Conservation (phyloP, 92 coral and sea anemone species). For the Hydrozoanthus gracilis region DNA sequence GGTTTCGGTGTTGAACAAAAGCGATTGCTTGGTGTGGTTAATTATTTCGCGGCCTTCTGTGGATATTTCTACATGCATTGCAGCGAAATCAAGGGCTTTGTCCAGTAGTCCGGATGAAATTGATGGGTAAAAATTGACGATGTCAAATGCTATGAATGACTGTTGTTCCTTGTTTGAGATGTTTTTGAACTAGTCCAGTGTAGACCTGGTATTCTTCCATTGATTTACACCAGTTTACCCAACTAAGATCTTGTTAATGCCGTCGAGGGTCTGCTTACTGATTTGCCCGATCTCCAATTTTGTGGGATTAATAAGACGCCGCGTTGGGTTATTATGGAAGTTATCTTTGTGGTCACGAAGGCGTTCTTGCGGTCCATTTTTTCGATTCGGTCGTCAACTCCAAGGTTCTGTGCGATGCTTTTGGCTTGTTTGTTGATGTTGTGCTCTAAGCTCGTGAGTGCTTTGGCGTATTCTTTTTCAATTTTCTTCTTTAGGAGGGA, state of each 20-base stretch:
- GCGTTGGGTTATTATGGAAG: background rate
- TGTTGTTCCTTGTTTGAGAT: background rate
- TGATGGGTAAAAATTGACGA: slow-evolving; percentile 7
- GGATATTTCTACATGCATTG: background rate
- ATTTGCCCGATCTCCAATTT: background rate
- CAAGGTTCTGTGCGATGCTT: slow-evolving; percentile 3
- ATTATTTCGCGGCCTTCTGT: background rate
- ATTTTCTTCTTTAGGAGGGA: slow-evolving; percentile 4
- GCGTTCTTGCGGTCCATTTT: slow-evolving; percentile 4
- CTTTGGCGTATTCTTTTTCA: slow-evolving; percentile 5
- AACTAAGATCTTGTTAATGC: background rate
- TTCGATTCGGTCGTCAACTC: background rate
- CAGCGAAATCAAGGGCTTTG: background rate
- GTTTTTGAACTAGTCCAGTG: background rate
- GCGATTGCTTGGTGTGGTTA: background rate
- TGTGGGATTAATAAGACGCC: too few species aligned
- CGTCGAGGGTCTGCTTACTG: slow-evolving; percentile 1
- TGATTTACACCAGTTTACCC: slow-evolving; percentile 1
- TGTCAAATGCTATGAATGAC: slow-evolving; percentile 17
- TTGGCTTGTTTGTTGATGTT: background rate
- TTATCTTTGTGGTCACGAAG: slow-evolving; percentile 16
- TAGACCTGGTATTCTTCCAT: slow-evolving; percentile 14
- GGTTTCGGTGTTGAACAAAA: background rate
- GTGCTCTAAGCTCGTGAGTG: slow-evolving; percentile 3
- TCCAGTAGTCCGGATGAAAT: too few species aligned